Base-by-base conservation (phyloP, 2,888 invertebrate species). In the Drosophila barbarae region DNA sequence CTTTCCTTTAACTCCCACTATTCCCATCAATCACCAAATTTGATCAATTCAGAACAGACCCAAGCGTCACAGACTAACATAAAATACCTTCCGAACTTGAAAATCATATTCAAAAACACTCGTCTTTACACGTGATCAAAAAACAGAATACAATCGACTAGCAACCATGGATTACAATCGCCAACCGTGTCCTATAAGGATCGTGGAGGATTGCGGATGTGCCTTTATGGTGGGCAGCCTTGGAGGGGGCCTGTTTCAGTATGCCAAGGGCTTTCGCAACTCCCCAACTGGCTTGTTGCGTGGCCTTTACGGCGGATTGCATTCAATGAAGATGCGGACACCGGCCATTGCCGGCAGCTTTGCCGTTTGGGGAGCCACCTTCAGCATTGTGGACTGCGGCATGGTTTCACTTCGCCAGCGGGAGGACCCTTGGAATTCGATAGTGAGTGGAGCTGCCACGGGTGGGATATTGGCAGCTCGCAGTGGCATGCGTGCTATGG, bases 151-250 rank as follows among this genome's bases (percentile, higher is more conserved):
- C 34, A 12, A 39, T 13, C 15, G 8, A 46, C 32, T 5, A 23
- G 18, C 12, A 44, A 65, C 9, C 35, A 84, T 84, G 82, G 84
- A 81, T 44, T 81, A 84, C 41, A 77, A 70, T 49, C 81, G 81
- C 28, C 82, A 84, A 44, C 81, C 82, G 47, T 81, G 81, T 59
- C 84, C 81, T 7, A 69, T 79, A 39, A 71, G 81, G 41, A 74
- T 81, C 47, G 74, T 84, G 10, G 81, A 81, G 68, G 81, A 84
- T 49, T 79, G 79, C 44, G 81, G 81, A n/a, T 84, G 81, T 51
- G 84, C 84, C 23, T 81, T 81, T 38, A 56, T 81, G 66, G 81
- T 81, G 82, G 81, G 81, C 42, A 53, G 59, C 36, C 72, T 81
- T 18, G 84, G 84, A 6, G 82, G 81, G 6, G 72, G 74, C n/a